Conservation (phyloP, 2,113 vertebrate genomes). For the Crotalus viridis region DNA sequence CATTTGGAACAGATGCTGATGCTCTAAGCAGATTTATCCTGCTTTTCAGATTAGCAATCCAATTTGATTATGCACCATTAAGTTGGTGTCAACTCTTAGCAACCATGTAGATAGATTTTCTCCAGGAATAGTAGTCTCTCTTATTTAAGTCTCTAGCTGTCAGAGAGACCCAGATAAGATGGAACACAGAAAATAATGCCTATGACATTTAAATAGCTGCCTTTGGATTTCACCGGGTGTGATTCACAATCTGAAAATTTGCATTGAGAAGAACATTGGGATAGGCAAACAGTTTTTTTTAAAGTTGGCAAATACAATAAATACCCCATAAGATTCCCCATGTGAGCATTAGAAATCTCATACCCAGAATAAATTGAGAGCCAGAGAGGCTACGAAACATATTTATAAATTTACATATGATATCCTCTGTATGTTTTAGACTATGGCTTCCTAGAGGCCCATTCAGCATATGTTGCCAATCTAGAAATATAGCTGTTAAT, state of each 20-base stretch:
- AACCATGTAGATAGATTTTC: not conserved
- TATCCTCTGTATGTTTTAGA: not conserved
- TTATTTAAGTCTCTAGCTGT: not conserved
- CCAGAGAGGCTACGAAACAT: not conserved
- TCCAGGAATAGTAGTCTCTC: not conserved
- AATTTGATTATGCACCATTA: not conserved
- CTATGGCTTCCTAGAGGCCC: not conserved
- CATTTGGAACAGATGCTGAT: not conserved
- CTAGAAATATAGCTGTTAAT: not conserved
- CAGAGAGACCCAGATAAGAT: not conserved
- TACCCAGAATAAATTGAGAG: not conserved
- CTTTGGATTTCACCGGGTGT: not conserved
- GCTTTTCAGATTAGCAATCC: not conserved
- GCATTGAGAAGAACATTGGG: not conserved
- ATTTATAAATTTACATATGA: not conserved
- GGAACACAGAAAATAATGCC: not conserved
- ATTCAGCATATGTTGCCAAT: not conserved
- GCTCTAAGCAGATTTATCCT: not conserved
- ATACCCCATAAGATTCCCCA: not conserved
- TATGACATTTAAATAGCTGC: not conserved
- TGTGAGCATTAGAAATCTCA: not conserved
- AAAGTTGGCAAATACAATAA: not conserved
- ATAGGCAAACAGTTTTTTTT: not conserved
- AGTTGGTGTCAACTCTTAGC: not conserved
- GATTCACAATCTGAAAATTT: not conserved